Conservation (phyloP, 92 coral and sea anemone genomes). For the Palythoa grandis region DNA sequence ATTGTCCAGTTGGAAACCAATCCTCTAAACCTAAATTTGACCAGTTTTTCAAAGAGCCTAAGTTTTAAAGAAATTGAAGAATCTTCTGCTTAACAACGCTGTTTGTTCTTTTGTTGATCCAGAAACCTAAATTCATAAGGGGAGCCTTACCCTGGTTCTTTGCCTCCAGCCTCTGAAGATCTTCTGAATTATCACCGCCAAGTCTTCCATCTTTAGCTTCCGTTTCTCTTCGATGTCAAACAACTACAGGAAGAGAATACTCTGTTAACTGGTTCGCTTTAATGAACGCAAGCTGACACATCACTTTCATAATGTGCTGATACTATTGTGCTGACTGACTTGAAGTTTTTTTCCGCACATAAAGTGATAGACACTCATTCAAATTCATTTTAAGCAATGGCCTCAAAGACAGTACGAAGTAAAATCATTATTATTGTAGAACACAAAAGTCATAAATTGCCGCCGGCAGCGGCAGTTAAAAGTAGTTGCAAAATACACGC, state of each 20-base stretch:
- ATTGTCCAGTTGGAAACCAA: no score
- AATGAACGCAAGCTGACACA: no score
- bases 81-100: no score
- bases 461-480: no score
- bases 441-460: no score
- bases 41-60: no score
- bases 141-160: constrained; percentile 68
- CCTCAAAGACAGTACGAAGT: not conserved
- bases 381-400: not conserved
- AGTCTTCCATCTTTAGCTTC: constrained; percentile 79
- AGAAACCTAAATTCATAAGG: not conserved
- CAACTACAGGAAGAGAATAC: constrained; percentile 62
- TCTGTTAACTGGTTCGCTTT: not conserved
- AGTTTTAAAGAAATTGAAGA: no score
- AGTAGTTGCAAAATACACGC: no score
- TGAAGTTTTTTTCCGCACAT: not conserved
- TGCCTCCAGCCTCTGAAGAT: constrained; percentile 87
- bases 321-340: not conserved
- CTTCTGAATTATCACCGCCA: constrained; percentile 93
- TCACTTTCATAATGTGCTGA: not conserved
- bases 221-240: constrained; percentile 93
- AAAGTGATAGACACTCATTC: not conserved
- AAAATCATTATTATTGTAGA: no score
- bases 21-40: no score
- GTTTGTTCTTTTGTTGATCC: not conserved